Evolutionary conservation across 2,797 vertebrate species (phyloP).

Genomic region (Linurgus olivaceus): DNA sequence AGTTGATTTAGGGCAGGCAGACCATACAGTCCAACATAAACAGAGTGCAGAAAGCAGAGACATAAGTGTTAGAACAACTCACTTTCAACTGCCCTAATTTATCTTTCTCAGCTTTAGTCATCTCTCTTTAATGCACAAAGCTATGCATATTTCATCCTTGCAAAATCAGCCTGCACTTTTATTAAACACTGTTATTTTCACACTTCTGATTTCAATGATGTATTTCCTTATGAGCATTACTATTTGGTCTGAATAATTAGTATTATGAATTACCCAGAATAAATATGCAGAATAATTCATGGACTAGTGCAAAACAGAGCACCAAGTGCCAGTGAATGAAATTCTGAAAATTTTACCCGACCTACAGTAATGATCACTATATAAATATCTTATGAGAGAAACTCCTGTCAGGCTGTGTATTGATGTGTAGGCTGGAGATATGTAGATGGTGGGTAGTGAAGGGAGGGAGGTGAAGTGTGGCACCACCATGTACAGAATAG

Average conservation of each 20-base stretch:
- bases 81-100: constrained; percentile 8
- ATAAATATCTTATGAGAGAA: background rate
- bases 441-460: background rate
- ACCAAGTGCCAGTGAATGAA: background rate
- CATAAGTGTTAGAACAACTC: background rate
- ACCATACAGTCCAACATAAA: background rate
- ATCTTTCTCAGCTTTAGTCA: background rate
- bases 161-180: background rate
- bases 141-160: background rate
- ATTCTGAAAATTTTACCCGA: background rate
- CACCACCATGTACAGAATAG: background rate
- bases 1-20: background rate
- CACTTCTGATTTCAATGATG: background rate
- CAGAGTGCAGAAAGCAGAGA: background rate
- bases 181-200: background rate
- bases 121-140: background rate
- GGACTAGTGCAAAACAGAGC: background rate
- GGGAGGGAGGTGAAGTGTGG: background rate
- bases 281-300: background rate
- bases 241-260: background rate
- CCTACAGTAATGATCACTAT: background rate
- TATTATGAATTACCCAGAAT: background rate
- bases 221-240: background rate
- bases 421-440: background rate
- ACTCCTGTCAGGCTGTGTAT: background rate